These are phyloP conservation scores for Peucedramus taeniatus DNA, from an alignment of 2,113 vertebrate genomes.

Conservation along the genomic window DNA sequence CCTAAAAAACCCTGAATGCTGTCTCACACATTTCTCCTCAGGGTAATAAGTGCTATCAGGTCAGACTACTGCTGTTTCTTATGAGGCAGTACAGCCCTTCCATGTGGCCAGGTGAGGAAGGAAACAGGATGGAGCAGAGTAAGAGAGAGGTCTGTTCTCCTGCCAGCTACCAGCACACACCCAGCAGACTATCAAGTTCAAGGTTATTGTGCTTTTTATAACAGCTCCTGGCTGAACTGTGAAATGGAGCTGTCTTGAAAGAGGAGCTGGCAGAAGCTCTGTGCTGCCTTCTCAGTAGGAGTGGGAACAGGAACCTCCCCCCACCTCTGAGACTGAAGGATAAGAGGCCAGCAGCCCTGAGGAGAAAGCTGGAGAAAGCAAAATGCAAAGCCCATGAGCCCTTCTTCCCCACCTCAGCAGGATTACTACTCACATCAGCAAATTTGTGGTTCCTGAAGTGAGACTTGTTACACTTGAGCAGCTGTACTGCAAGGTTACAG, in stretches of 20 bases:
- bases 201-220: conserved; percentile 62
- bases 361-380: neutral
- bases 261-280: conserved; percentile 17
- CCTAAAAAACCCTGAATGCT: neutral
- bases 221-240: neutral
- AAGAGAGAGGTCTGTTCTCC: neutral
- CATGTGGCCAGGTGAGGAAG: neutral
- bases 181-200: conserved; percentile 43
- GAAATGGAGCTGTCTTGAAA: conserved; percentile 48
- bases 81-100: neutral
- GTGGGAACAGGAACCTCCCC: neutral
- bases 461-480: conserved; percentile 98
- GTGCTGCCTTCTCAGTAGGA: neutral
- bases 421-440: conserved; percentile 87
- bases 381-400: neutral
- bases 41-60: neutral
- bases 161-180: conserved; percentile 6
- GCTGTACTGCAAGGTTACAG: conserved; percentile 96
- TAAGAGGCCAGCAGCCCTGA: neutral
- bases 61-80: neutral
- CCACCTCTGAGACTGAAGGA: neutral
- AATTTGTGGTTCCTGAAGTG: conserved; percentile 99
- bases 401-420: neutral
- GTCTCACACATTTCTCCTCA: neutral
- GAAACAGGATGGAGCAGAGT: neutral